A percentile compares a stretch with the other conserved stretches of the same genome.
These are phyloP conservation scores for Hemithea aestivaria DNA, from an alignment of 2,888 invertebrate genomes.

Conservation along the genomic window DNA sequence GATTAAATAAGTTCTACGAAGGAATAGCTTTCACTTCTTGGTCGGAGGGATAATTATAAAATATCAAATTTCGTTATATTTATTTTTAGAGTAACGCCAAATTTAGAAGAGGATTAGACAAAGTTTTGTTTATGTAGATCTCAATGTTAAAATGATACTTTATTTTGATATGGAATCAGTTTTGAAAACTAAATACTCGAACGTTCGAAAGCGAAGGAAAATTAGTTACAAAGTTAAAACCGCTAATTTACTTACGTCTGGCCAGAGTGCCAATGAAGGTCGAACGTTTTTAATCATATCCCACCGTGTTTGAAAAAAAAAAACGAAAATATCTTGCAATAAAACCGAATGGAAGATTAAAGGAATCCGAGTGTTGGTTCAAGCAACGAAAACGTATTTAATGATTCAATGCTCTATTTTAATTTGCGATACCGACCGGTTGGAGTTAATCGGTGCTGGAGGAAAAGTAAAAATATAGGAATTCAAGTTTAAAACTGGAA, in stretches of 20 bases:
- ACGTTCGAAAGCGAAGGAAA: no score
- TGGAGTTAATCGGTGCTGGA: conserved; percentile 25
- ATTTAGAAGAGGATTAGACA: no score
- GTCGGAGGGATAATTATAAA: conserved; percentile 2
- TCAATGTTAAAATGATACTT: no score
- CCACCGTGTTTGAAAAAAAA: conserved; percentile 18
- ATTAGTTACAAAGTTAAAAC: conserved; percentile 26
- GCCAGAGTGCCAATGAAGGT: conserved; percentile 10
- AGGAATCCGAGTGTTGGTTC: conserved; percentile 12
- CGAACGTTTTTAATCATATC: conserved; percentile 23
- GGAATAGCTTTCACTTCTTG: no score
- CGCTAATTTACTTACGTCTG: conserved; percentile 30
- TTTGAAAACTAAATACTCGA: no score
- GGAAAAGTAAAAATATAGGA: conserved; percentile 37
- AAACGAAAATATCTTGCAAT: conserved; percentile 10
- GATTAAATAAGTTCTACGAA: conserved; percentile 26
- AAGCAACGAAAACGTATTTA: conserved; percentile 29
- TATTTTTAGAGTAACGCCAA: no score
- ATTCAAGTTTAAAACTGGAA: conserved; percentile 7
- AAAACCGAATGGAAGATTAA: conserved; percentile 17
- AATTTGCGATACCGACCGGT: conserved; percentile 33
- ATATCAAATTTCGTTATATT: no score
- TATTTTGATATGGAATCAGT: no score
- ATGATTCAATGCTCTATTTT: conserved; percentile 39
- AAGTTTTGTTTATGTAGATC: no score